Percentiles rank a stretch among this genome's conserved stretches.
Conservation (phyloP, 2,797 vertebrate genomes). For the Alosa sapidissima region DNA sequence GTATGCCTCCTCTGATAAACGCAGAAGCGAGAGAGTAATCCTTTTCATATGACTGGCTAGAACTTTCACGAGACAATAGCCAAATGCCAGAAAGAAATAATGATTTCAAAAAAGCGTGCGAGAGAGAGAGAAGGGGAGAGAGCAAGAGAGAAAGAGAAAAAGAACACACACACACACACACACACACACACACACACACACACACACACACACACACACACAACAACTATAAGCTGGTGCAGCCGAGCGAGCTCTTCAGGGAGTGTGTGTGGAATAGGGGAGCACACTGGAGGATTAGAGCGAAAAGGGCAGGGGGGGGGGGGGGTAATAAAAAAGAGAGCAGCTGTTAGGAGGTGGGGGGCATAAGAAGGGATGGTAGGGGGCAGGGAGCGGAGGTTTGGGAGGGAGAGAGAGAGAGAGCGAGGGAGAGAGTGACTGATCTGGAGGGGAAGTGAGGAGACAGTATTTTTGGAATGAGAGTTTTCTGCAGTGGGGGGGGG, state of each 20-base stretch:
- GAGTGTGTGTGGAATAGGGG: constrained; percentile 68
- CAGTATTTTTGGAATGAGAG: constrained; percentile 62
- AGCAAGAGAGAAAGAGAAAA: constrained; percentile 35
- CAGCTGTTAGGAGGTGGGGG: constrained; percentile 70
- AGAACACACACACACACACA: constrained; percentile 41
- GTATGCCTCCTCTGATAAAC: constrained; percentile 40
- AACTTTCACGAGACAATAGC: constrained; percentile 65
- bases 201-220: constrained; percentile 58
- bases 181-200: constrained; percentile 53
- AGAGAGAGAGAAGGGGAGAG: constrained; percentile 39
- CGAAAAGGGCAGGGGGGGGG: constrained; percentile 69
- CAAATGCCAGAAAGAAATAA: constrained; percentile 61
- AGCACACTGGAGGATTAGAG: constrained; percentile 72
- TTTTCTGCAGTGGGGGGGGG: constrained; percentile 56
- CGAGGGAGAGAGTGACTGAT: constrained; percentile 26
- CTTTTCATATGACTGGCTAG: constrained; percentile 48
- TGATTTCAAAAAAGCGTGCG: constrained; percentile 43
- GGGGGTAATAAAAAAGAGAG: constrained; percentile 68
- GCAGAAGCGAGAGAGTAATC: constrained; percentile 49
- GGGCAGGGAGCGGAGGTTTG: constrained; percentile 26
- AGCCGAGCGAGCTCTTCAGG: constrained; percentile 58
- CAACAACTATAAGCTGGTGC: constrained; percentile 67
- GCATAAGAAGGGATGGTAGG: constrained; percentile 51
- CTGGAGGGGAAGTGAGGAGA: constrained; percentile 38
- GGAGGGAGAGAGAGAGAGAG: constrained; percentile 32